A percentile compares a stretch with the other conserved stretches of the same genome.
These are phyloP conservation scores for Drosophila paracracens DNA, from an alignment of 2,888 invertebrate species.

Conservation along the genomic window DNA sequence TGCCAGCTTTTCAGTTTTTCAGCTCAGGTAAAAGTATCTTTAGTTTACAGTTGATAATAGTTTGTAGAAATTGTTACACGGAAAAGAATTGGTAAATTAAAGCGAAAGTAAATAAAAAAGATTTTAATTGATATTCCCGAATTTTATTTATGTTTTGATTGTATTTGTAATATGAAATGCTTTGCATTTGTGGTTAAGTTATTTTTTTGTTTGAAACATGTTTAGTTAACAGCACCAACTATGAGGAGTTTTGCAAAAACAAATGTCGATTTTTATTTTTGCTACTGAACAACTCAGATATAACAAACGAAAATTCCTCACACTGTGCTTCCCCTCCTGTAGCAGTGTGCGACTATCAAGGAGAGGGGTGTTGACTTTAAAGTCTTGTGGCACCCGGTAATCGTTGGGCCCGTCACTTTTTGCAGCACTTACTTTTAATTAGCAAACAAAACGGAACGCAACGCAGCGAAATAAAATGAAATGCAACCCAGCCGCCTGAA, in stretches of 20 bases:
- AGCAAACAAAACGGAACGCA: conserved; percentile 68
- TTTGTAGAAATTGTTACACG: background rate
- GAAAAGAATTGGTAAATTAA: background rate
- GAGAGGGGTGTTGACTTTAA: background rate
- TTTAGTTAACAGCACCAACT: background rate
- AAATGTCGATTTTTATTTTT: background rate
- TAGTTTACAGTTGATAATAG: conserved; percentile 15
- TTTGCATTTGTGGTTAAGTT: background rate
- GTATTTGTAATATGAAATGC: no score
- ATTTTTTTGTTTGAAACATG: background rate
- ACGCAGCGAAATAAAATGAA: conserved; percentile 66
- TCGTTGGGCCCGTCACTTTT: conserved; percentile 46
- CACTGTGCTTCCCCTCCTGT: background rate
- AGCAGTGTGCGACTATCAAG: conserved; percentile 20
- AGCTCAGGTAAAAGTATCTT: conserved; percentile 16
- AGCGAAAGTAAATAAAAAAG: fast-evolving
- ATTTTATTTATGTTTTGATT: no score
- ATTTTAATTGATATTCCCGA: background rate
- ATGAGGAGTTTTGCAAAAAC: background rate
- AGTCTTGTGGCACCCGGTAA: conserved; percentile 58
- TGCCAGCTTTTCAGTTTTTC: conserved; percentile 30
- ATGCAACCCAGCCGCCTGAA: conserved; percentile 63
- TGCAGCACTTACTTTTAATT: conserved; percentile 77
- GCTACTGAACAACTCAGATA: background rate
- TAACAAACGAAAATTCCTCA: background rate